Percentiles rank a stretch among this genome's conserved stretches.
Conservation (phyloP, 2,888 invertebrate species). For the Steinernema carpocapsae region DNA sequence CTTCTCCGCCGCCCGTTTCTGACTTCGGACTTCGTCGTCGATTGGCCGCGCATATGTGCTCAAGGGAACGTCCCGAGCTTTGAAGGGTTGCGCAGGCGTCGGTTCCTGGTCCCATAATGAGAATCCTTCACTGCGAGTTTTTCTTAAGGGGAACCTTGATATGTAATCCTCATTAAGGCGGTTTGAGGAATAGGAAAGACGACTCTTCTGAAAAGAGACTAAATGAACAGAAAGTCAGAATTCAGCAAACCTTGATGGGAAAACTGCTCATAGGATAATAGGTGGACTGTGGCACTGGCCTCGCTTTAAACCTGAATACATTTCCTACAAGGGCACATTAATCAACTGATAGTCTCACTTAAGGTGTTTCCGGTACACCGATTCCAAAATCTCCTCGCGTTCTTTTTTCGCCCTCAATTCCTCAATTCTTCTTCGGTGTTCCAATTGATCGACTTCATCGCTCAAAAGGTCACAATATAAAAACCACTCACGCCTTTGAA, state of each 20-base stretch:
- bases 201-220: background rate
- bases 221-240: background rate
- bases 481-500: background rate
- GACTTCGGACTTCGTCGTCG: slow-evolving; percentile 35
- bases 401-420: slow-evolving; percentile 11
- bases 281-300: slow-evolving; percentile 36
- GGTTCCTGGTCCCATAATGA: slow-evolving; percentile 15
- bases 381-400: slow-evolving; percentile 15
- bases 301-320: slow-evolving; percentile 32
- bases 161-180: background rate
- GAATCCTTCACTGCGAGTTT: background rate
- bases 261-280: slow-evolving; percentile 34
- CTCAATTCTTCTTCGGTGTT: background rate
- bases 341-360: background rate
- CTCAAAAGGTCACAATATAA: background rate
- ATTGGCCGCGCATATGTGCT: slow-evolving; percentile 37
- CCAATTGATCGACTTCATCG: background rate
- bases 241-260: slow-evolving; percentile 13
- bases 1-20: slow-evolving; percentile 37
- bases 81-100: background rate
- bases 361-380: slow-evolving; percentile 5
- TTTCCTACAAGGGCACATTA: background rate
- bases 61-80: slow-evolving; percentile 34
- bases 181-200: slow-evolving; percentile 18
- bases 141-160: background rate